Conservation (phyloP, 1,140 invertebrate genomes). For the Drosophila sechellia region DNA sequence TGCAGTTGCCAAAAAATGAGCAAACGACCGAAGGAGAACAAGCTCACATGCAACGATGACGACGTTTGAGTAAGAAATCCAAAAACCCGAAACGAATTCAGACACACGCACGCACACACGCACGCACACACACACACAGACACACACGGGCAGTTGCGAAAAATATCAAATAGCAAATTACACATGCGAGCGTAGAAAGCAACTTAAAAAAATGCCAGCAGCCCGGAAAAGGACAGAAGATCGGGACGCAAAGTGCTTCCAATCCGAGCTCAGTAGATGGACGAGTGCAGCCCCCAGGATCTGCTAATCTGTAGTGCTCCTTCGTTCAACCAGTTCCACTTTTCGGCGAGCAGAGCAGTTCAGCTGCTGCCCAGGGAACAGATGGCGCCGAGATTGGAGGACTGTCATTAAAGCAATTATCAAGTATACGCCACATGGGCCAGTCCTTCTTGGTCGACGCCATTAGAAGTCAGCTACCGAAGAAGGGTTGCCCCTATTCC, state of each 20-base stretch:
- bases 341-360: not conserved
- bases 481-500: too few species aligned
- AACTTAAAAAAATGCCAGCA: conserved; percentile 22
- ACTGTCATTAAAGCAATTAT: conserved; percentile 38
- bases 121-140: conserved; percentile 5
- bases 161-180: conserved; percentile 82
- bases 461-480: too few species aligned
- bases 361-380: not conserved
- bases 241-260: not conserved
- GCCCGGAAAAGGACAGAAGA: not conserved
- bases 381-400: conserved; percentile 17
- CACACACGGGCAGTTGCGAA: conserved; percentile 12
- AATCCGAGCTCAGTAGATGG: too few species aligned
- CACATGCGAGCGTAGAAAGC: conserved; percentile 54
- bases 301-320: too few species aligned
- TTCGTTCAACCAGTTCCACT: not conserved
- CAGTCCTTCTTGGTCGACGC: not conserved
- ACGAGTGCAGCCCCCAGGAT: too few species aligned
- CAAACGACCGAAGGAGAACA: not conserved
- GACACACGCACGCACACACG: conserved; percentile 32
- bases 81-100: conserved; percentile 42
- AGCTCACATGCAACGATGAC: conserved; percentile 40
- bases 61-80: conserved; percentile 2
- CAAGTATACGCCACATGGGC: conserved; percentile 27
- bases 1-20: conserved; percentile 65